A percentile compares a stretch with the other conserved stretches of the same genome.
These are phyloP conservation scores for Julus scandinavius DNA, from an alignment of 2,888 invertebrate species.

Conservation along the genomic window DNA sequence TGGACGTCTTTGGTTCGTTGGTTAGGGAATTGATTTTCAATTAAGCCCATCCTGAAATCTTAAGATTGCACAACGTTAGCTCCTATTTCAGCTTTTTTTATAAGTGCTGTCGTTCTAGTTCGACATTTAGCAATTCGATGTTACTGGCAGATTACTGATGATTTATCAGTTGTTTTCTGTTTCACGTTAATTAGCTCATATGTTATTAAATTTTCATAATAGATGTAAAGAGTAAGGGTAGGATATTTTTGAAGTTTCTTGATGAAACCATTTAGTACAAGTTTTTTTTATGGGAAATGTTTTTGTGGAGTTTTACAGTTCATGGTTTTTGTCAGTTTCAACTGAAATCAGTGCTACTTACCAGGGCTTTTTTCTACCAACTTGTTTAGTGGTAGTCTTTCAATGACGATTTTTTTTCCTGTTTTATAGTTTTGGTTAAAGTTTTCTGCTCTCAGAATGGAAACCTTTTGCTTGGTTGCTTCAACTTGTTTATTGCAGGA, in stretches of 20 bases:
- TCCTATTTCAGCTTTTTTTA: neutral
- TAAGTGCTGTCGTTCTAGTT: neutral
- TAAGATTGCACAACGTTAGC: neutral
- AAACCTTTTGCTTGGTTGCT: constrained; percentile 35
- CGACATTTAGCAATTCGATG: neutral
- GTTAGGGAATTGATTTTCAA: neutral
- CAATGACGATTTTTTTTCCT: neutral
- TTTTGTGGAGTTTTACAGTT: neutral
- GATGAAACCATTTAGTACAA: too few species aligned
- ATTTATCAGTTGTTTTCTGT: neutral
- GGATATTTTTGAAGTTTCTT: neutral
- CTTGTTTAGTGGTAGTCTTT: neutral
- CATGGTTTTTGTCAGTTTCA: neutral
- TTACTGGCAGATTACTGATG: neutral
- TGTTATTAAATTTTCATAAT: neutral
- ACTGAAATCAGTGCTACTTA: neutral
- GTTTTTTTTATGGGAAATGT: neutral
- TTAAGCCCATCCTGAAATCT: neutral
- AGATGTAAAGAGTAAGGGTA: too few species aligned
- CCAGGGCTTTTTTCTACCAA: neutral
- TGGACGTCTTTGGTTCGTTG: neutral
- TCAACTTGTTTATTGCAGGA: neutral
- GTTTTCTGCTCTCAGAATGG: neutral
- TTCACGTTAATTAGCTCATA: neutral
- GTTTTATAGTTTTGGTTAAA: neutral